A percentile compares a stretch with the other conserved stretches of the same genome.
phyloP scores from a whole-genome alignment of 1,140 invertebrate genomes.

The Ctenoplectra terminalis region DNA sequence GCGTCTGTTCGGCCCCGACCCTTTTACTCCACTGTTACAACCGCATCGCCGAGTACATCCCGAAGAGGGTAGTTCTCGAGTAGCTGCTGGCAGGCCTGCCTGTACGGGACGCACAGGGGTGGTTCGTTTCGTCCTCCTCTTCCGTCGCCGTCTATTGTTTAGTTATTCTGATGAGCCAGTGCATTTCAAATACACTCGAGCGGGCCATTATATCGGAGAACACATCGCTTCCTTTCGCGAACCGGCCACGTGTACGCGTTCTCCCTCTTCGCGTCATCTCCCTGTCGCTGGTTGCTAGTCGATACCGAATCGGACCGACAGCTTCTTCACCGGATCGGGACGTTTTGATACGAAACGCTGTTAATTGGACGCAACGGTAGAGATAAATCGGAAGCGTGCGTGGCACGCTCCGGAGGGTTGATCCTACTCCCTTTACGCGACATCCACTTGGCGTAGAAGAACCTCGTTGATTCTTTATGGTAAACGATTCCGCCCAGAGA shows the following conservation, averaged over 20 bases:
- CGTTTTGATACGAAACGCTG: constrained; percentile 3
- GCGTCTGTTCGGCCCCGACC: constrained; percentile 14
- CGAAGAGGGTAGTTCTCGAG: constrained; percentile 57
- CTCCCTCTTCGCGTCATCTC: neutral
- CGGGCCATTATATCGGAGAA: constrained; percentile 67
- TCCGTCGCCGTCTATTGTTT: constrained; percentile 69
- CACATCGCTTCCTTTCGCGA: constrained; percentile 49
- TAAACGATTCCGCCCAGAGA: constrained; percentile 26
- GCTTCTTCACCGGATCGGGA: neutral
- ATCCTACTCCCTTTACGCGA: neutral
- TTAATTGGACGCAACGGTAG: constrained; percentile 42
- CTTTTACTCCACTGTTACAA: constrained; percentile 57
- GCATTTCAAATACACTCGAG: constrained; percentile 68
- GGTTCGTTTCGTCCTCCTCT: constrained; percentile 1
- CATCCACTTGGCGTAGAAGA: neutral
- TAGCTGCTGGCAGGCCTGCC: constrained; percentile 28
- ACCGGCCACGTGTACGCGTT: constrained; percentile 34
- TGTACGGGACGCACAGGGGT: neutral
- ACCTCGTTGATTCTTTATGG: constrained; percentile 20
- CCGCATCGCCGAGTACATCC: constrained; percentile 46
- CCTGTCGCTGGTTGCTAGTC: neutral
- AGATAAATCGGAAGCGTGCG: constrained; percentile 28
- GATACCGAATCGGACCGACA: neutral
- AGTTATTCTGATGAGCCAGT: constrained; percentile 74
- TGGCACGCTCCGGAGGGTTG: neutral